These are phyloP conservation scores for Papilio aristodemus DNA, from an alignment of 1,140 invertebrate species.

Conservation along the genomic window DNA sequence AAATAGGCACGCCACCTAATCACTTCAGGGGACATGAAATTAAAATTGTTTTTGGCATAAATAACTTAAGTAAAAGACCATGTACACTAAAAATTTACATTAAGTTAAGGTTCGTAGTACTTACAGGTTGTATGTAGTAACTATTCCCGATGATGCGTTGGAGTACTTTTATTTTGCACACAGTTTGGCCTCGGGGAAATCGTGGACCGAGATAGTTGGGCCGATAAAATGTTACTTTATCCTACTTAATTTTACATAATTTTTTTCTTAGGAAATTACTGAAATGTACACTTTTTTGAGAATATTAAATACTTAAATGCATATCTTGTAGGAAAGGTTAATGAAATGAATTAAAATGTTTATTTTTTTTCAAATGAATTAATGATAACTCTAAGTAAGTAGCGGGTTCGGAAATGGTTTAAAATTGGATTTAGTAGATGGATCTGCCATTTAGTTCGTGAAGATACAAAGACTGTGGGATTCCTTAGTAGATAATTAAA, in stretches of 20 bases:
- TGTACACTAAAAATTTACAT: slow-evolving; percentile 35
- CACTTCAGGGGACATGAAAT: neutral
- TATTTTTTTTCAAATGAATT: too few relatives aligned
- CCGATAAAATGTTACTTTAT: slow-evolving; percentile 37
- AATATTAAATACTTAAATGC: neutral
- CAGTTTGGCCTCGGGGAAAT: slow-evolving; percentile 42
- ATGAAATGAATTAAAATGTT: too few relatives aligned
- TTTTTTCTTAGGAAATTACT: too few relatives aligned
- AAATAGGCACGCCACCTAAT: too few relatives aligned
- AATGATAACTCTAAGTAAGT: too few relatives aligned
- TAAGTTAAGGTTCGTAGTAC: slow-evolving; percentile 32
- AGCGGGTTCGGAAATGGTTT: too few relatives aligned
- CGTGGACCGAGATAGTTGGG: slow-evolving; percentile 33
- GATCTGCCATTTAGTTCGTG: too few relatives aligned
- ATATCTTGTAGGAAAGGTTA: too few relatives aligned
- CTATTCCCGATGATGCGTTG: slow-evolving; percentile 41
- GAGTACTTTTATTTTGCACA: slow-evolving; percentile 39
- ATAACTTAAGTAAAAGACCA: neutral
- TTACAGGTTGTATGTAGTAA: slow-evolving; percentile 33
- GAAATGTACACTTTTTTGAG: neutral
- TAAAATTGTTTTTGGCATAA: neutral
- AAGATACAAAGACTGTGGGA: too few relatives aligned
- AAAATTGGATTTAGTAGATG: too few relatives aligned
- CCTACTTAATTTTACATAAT: neutral
- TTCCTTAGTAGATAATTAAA: too few relatives aligned